Evolutionary conservation across 2,797 vertebrate species (phyloP).

Genomic region (Arremon aurantiirostris): DNA sequence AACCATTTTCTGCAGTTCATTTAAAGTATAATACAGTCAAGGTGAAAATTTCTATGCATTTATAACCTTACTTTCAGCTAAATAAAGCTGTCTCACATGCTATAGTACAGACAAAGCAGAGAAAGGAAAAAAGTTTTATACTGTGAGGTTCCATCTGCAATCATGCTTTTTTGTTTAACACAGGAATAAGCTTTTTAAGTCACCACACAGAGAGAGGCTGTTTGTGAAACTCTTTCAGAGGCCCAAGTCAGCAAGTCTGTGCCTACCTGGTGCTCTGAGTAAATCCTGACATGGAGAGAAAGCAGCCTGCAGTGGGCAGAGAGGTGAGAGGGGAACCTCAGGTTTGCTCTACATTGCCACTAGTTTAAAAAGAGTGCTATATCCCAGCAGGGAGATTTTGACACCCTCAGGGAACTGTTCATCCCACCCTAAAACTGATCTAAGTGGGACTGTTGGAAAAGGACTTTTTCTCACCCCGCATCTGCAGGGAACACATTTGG

Average conservation of each 20-base stretch:
- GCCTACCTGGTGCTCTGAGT: background rate
- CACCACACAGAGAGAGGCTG: background rate
- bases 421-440: background rate
- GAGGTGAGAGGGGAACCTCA: background rate
- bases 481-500: background rate
- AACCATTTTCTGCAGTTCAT: background rate
- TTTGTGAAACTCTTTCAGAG: background rate
- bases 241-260: background rate
- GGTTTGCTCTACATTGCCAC: background rate
- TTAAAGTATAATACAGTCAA: background rate
- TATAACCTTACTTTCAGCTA: background rate
- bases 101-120: background rate
- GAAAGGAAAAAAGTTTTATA: background rate
- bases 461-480: background rate
- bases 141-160: background rate
- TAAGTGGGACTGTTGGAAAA: background rate
- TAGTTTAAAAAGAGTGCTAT: background rate
- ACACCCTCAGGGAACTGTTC: background rate
- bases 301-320: background rate
- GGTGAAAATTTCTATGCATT: background rate
- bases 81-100: background rate
- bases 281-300: background rate
- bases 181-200: background rate
- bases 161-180: background rate
- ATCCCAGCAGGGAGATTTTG: background rate